Conservation (phyloP, 2,113 vertebrate species). For the Silurus meridionalis region DNA sequence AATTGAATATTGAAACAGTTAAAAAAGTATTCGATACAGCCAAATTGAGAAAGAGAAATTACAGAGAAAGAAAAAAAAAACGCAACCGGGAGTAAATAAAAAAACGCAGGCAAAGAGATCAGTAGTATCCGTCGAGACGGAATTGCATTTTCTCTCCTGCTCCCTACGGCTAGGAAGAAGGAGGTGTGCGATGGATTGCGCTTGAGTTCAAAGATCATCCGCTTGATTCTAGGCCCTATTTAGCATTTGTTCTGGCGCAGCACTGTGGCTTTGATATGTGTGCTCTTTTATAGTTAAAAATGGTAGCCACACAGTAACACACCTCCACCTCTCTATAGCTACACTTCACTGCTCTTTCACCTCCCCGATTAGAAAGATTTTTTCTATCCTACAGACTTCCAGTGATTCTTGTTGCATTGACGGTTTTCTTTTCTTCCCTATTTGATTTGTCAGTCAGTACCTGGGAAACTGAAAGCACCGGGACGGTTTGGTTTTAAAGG, state of each 20-base stretch:
- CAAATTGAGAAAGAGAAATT: constrained; percentile 38
- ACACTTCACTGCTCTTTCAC: constrained; percentile 22
- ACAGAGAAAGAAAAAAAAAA: constrained; percentile 9
- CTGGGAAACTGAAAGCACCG: constrained; percentile 65
- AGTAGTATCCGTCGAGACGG: constrained; percentile 20
- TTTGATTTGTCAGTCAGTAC: constrained; percentile 57
- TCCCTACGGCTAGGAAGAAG: constrained; percentile 35
- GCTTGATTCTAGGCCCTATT: constrained; percentile 35
- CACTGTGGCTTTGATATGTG: constrained; percentile 47
- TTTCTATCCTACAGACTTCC: constrained; percentile 31
- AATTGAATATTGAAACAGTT: constrained; percentile 72
- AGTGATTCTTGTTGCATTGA: constrained; percentile 55
- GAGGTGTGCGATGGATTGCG: constrained; percentile 19
- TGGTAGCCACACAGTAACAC: constrained; percentile 26
- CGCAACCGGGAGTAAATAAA: constrained; percentile 38
- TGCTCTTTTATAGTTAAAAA: constrained; percentile 47
- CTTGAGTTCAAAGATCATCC: constrained; percentile 42
- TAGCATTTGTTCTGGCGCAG: constrained; percentile 1
- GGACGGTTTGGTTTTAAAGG: constrained; percentile 57
- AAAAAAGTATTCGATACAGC: constrained; percentile 59
- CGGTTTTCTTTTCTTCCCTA: constrained; percentile 34
- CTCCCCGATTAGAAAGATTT: constrained; percentile 21
- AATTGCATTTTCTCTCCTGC: constrained; percentile 30
- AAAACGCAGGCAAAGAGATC: constrained; percentile 44
- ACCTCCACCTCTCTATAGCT: constrained; percentile 51